Percentiles rank a stretch among this genome's conserved stretches.
phyloP scores from a whole-genome alignment of 2,888 invertebrate species.

The Synergus japonicus region DNA sequence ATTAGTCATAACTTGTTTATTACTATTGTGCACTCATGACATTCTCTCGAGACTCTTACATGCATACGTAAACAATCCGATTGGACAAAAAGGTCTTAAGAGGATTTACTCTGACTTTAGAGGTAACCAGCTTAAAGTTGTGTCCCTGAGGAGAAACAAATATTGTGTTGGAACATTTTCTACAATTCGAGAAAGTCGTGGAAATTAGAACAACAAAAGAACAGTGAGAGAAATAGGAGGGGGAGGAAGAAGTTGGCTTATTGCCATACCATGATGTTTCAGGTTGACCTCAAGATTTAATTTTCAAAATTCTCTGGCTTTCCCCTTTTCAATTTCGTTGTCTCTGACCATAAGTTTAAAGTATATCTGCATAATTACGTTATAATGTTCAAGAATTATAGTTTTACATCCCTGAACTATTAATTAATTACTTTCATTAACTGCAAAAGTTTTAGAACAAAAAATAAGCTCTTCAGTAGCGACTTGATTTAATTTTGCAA shows the following conservation, averaged over 20 bases:
- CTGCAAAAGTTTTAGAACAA: neutral
- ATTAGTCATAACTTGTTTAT: neutral
- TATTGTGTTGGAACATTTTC: neutral
- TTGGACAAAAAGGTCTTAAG: neutral
- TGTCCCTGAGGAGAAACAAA: neutral
- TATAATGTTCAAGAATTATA: neutral
- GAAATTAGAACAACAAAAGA: neutral
- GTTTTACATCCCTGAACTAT: too few relatives aligned
- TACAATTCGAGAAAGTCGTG: neutral
- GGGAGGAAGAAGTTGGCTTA: neutral
- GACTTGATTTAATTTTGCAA: neutral
- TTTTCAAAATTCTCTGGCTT: neutral
- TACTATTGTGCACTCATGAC: neutral
- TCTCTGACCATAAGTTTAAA: neutral
- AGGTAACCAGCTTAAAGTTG: conserved; percentile 6
- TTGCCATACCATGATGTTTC: neutral
- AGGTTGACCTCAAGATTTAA: neutral
- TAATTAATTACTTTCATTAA: too few relatives aligned
- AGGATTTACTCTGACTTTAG: neutral
- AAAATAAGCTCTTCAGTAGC: too few relatives aligned
- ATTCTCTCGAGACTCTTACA: neutral
- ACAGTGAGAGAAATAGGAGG: neutral
- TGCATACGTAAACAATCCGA: conserved; percentile 1
- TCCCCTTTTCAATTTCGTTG: neutral
- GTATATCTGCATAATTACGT: neutral